Percentiles rank a stretch among this genome's conserved stretches.
phyloP scores from a whole-genome alignment of 2,797 vertebrate species.

The Leucoraja ocellata region DNA sequence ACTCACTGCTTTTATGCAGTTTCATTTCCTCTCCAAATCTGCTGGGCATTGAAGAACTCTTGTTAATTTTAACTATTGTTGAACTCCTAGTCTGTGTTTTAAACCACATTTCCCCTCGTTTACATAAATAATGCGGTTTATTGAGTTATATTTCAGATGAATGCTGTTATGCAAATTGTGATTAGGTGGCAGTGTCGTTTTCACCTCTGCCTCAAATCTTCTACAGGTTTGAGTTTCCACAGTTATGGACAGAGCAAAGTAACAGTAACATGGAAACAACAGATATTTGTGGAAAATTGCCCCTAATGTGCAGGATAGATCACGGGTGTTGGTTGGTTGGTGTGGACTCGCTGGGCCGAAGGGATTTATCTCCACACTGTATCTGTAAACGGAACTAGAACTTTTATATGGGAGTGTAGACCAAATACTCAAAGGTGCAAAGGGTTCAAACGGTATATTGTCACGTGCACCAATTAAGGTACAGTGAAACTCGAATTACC shows the following conservation, averaged over 20 bases:
- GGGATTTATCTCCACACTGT: too few species aligned
- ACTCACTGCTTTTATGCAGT: background rate
- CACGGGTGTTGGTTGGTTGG: too few species aligned
- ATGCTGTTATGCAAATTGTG: background rate
- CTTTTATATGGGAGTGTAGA: too few species aligned
- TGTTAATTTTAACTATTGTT: too few species aligned
- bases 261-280: background rate
- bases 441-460: too few species aligned
- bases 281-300: background rate
- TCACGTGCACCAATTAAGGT: too few species aligned
- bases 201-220: background rate
- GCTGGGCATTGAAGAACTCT: background rate
- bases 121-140: background rate
- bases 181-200: background rate
- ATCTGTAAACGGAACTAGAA: too few species aligned
- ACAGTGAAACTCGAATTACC: too few species aligned
- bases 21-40: background rate
- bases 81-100: background rate
- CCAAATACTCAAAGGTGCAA: too few species aligned
- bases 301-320: too few species aligned
- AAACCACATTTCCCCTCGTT: background rate
- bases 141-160: background rate
- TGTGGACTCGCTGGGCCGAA: too few species aligned
- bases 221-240: background rate
- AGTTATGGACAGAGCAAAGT: background rate